Evolutionary conservation across 2,888 invertebrate species (phyloP).

Genomic region (Sminthurides aquaticus): DNA sequence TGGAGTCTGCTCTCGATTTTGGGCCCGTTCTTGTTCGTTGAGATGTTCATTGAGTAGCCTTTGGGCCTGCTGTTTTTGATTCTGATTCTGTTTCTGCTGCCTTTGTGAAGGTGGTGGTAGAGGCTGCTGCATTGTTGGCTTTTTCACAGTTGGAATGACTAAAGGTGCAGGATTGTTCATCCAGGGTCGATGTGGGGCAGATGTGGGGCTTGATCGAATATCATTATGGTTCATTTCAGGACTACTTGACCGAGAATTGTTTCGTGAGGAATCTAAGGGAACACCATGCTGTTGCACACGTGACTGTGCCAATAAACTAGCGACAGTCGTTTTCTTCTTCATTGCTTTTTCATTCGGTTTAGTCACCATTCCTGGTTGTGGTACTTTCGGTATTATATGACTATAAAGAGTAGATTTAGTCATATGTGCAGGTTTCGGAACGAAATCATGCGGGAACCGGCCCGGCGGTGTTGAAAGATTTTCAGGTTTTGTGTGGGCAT

Average conservation of each 20-base stretch:
- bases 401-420: constrained; percentile 34
- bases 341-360: constrained; percentile 20
- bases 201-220: constrained; percentile 19
- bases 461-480: constrained; percentile 30
- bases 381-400: constrained; percentile 37
- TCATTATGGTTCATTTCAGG: constrained; percentile 22
- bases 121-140: constrained; percentile 4
- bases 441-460: constrained; percentile 28
- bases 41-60: background rate
- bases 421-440: constrained; percentile 38
- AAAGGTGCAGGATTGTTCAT: constrained; percentile 23
- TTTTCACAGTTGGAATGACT: constrained; percentile 21
- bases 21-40: background rate
- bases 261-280: constrained; percentile 45
- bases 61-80: background rate
- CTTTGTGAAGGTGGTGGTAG: background rate
- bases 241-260: constrained; percentile 18
- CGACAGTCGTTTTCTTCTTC: constrained; percentile 79
- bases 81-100: background rate
- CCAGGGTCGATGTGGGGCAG: constrained; percentile 34
- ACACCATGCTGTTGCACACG: constrained; percentile 55
- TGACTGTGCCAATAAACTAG: constrained; percentile 77
- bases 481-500: constrained; percentile 34
- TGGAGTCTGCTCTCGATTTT: background rate
- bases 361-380: constrained; percentile 34